Percentiles rank a stretch among this genome's conserved stretches.
These are phyloP conservation scores for Rhea pennata DNA, from an alignment of 2,113 vertebrate genomes.

Conservation along the genomic window DNA sequence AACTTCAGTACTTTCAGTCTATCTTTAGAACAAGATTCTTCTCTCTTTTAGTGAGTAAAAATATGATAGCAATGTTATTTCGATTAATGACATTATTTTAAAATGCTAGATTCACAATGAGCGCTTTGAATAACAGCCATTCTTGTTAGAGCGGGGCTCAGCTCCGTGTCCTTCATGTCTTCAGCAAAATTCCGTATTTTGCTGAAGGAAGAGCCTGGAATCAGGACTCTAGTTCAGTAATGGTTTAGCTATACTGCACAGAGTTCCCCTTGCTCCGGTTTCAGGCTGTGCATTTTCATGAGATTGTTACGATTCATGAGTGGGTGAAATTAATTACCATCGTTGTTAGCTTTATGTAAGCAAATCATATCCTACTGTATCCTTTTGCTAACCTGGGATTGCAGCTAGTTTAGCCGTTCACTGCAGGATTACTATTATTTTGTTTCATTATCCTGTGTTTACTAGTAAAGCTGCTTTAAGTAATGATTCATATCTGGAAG, in stretches of 20 bases:
- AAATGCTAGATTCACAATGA: background rate
- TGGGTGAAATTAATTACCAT: slow-evolving; percentile 30
- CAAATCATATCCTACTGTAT: background rate
- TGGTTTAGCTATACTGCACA: background rate
- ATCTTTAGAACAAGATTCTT: background rate
- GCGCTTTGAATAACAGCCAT: background rate
- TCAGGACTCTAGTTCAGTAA: background rate
- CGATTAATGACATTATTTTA: background rate
- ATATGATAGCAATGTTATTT: background rate
- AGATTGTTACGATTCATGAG: background rate
- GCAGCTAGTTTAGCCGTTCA: background rate
- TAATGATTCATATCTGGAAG: slow-evolving; percentile 11
- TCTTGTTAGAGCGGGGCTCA: background rate
- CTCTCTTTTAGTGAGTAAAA: background rate
- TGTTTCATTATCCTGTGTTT: slow-evolving; percentile 34
- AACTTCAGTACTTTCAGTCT: background rate
- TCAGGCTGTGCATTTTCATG: background rate
- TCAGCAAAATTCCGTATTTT: background rate
- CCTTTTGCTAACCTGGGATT: background rate
- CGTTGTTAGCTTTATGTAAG: slow-evolving; percentile 14
- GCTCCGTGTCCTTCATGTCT: background rate
- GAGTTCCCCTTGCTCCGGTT: background rate
- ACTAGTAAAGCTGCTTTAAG: background rate
- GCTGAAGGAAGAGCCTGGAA: background rate
- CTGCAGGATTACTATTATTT: background rate